These are phyloP conservation scores for Podargus strigoides DNA, from an alignment of 2,797 vertebrate species.

Conservation along the genomic window DNA sequence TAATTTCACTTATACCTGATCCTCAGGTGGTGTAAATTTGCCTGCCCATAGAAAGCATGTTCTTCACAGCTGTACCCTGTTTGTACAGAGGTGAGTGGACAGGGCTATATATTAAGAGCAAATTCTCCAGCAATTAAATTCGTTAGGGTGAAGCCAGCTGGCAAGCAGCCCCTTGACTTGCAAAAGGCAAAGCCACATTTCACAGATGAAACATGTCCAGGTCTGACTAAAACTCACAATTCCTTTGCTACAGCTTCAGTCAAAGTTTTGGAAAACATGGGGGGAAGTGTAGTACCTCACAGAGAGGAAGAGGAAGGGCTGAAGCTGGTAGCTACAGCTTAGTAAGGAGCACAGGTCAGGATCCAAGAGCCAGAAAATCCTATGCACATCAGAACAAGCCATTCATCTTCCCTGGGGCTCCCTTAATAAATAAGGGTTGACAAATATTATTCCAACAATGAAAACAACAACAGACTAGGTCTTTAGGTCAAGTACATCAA, in stretches of 20 bases:
- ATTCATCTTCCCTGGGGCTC: background rate
- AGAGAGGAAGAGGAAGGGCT: background rate
- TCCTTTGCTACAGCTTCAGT: background rate
- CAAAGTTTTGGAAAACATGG: background rate
- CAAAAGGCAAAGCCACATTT: background rate
- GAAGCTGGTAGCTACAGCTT: background rate
- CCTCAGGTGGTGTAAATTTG: background rate
- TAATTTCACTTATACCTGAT: background rate
- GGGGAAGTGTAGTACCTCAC: background rate
- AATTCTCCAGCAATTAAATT: background rate
- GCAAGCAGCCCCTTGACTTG: background rate
- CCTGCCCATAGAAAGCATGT: background rate
- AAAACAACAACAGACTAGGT: background rate
- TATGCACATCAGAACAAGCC: background rate
- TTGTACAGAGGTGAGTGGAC: background rate
- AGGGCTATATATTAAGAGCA: background rate
- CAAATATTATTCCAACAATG: constrained; percentile 31
- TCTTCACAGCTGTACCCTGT: background rate
- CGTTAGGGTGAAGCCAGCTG: background rate
- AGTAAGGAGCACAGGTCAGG: fast-evolving
- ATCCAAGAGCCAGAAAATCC: background rate
- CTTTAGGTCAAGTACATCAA: constrained; percentile 25
- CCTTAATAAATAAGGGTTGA: background rate
- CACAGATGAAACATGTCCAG: background rate
- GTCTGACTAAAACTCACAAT: background rate